phyloP scores from a whole-genome alignment of 2,113 vertebrate genomes.

The Thinocorus orbignyianus region DNA sequence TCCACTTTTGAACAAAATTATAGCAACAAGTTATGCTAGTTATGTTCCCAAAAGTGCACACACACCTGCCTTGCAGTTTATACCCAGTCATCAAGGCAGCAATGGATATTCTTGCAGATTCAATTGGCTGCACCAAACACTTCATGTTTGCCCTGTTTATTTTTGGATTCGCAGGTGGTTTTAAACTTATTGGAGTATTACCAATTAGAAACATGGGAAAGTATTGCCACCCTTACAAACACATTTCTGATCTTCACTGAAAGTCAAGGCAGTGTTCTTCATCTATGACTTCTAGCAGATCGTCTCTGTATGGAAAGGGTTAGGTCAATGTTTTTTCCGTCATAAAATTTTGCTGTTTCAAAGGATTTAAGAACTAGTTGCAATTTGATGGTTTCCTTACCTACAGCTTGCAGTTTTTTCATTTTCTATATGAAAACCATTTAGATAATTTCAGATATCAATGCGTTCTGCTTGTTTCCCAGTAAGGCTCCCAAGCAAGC shows the following conservation, averaged over 20 bases:
- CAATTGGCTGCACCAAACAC: not conserved
- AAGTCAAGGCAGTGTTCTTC: not conserved
- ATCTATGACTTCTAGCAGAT: not conserved
- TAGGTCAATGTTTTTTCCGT: not conserved
- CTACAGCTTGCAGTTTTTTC: not conserved
- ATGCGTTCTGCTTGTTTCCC: not conserved
- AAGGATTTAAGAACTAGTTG: not conserved
- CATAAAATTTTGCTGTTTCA: not conserved
- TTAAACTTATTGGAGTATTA: not conserved
- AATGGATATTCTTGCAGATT: not conserved
- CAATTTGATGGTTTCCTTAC: not conserved
- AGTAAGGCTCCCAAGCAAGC: not conserved
- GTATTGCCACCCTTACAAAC: not conserved
- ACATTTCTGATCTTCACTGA: not conserved
- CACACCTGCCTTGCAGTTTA: not conserved
- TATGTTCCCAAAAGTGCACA: not conserved
- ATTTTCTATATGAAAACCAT: not conserved
- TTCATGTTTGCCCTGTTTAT: not conserved
- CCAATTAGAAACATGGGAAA: not conserved
- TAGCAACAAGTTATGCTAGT: not conserved
- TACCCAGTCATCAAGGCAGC: not conserved
- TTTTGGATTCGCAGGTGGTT: not conserved
- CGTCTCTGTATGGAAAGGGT: not conserved
- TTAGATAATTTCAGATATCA: not conserved
- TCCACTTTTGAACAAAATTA: not conserved